A percentile compares a stretch with the other conserved stretches of the same genome.
Conservation (phyloP, 2,797 vertebrate species). For the Dallia pectoralis region DNA sequence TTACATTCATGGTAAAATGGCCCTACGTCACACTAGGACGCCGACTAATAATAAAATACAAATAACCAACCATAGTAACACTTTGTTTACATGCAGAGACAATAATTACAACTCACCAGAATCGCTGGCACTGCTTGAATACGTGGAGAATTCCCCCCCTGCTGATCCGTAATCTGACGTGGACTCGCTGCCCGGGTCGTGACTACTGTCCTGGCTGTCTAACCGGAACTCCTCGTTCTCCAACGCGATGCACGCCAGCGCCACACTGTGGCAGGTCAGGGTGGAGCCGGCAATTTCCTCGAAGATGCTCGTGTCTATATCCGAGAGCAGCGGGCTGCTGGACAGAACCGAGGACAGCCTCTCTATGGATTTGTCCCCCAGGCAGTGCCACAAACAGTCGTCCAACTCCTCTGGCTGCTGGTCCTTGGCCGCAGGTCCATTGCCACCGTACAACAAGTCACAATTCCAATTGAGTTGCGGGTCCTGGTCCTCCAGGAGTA, state of each 20-base stretch:
- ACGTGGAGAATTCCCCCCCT: constrained; percentile 65
- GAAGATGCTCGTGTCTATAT: constrained; percentile 77
- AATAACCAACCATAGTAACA: background rate
- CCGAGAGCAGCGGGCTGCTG: constrained; percentile 74
- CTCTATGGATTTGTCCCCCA: constrained; percentile 58
- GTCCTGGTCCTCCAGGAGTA: constrained; percentile 76
- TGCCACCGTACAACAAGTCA: constrained; percentile 54
- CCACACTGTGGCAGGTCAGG: constrained; percentile 62
- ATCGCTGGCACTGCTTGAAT: constrained; percentile 73
- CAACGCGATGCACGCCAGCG: constrained; percentile 42
- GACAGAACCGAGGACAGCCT: constrained; percentile 67
- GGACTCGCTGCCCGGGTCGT: constrained; percentile 63
- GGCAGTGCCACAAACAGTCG: constrained; percentile 70
- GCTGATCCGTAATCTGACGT: constrained; percentile 74
- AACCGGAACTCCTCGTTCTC: constrained; percentile 58
- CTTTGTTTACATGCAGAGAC: background rate
- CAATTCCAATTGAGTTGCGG: constrained; percentile 69
- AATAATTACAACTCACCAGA: constrained; percentile 68
- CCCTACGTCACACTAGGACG: background rate
- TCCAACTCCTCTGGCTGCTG: constrained; percentile 46
- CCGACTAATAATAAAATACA: background rate
- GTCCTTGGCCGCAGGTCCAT: constrained; percentile 13
- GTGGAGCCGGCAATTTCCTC: constrained; percentile 76
- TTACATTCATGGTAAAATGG: background rate
- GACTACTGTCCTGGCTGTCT: constrained; percentile 45